Evolutionary conservation across 2,113 vertebrate genomes (phyloP).

Genomic region (Marmota flaviventris): DNA sequence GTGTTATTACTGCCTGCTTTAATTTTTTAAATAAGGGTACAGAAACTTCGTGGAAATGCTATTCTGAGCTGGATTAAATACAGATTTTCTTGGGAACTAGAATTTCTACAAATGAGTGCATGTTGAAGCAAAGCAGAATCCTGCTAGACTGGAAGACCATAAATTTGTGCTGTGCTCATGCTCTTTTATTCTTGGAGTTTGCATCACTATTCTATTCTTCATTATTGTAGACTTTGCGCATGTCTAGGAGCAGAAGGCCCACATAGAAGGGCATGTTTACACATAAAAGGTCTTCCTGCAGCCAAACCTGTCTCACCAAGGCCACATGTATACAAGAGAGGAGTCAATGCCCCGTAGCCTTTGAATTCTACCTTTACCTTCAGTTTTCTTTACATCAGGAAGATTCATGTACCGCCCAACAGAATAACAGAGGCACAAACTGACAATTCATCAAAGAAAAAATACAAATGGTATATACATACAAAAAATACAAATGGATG

Average conservation of each 20-base stretch:
- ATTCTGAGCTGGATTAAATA: neutral
- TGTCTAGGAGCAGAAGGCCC: neutral
- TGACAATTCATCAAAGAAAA: neutral
- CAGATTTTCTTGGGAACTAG: neutral
- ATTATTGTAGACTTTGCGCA: neutral
- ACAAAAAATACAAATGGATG: neutral
- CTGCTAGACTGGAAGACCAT: neutral
- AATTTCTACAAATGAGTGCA: neutral
- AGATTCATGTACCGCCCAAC: neutral
- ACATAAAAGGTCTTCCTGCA: neutral
- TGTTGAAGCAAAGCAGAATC: neutral
- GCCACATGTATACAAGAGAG: neutral
- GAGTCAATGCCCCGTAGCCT: too few relatives aligned
- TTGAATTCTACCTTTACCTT: neutral
- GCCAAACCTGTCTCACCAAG: neutral
- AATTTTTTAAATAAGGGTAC: neutral
- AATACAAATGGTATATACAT: neutral
- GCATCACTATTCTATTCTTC: neutral
- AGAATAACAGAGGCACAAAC: neutral
- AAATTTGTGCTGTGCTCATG: neutral
- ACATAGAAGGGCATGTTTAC: neutral
- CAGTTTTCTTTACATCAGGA: neutral
- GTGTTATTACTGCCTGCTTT: neutral
- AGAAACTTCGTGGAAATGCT: neutral
- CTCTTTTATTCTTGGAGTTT: neutral